phyloP scores from a whole-genome alignment of 2,888 invertebrate species.

The Caenorhabditis drosophilae region DNA sequence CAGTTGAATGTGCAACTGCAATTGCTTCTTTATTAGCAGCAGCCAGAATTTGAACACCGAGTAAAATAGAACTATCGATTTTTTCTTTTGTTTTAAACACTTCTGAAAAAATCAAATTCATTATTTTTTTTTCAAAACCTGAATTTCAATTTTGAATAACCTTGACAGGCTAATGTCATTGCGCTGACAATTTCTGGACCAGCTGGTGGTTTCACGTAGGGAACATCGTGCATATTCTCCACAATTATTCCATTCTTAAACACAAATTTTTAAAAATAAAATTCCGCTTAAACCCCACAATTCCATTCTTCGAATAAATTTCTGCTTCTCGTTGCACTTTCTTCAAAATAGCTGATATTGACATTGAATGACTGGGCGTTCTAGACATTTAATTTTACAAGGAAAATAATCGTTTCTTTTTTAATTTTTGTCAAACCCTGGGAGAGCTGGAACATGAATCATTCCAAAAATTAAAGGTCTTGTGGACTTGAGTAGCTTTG shows the following conservation, averaged over 20 bases:
- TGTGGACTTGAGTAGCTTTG: conserved; percentile 18
- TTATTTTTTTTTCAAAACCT: background rate
- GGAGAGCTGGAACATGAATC: conserved; percentile 63
- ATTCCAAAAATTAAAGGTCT: conserved; percentile 61
- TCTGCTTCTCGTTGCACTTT: conserved; percentile 55
- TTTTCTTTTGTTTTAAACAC: conserved; percentile 6
- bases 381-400: too few relatives aligned
- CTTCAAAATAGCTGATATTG: conserved; percentile 46
- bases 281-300: conserved; percentile 23
- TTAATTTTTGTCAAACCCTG: conserved; percentile 21
- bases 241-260: conserved; percentile 60
- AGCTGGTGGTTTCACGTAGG: conserved; percentile 52
- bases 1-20: conserved; percentile 78
- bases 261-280: background rate
- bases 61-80: conserved; percentile 45
- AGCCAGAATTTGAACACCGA: conserved; percentile 77
- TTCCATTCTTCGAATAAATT: conserved; percentile 45
- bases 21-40: conserved; percentile 80
- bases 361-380: conserved; percentile 46
- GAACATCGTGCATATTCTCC: conserved; percentile 67
- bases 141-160: conserved; percentile 13
- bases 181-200: conserved; percentile 40
- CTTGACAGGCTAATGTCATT: conserved; percentile 47
- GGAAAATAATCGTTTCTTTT: background rate
- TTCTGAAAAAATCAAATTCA: conserved; percentile 2